Base-by-base conservation (phyloP, 2,888 invertebrate species). In the Anoplius nigerrimus region DNA sequence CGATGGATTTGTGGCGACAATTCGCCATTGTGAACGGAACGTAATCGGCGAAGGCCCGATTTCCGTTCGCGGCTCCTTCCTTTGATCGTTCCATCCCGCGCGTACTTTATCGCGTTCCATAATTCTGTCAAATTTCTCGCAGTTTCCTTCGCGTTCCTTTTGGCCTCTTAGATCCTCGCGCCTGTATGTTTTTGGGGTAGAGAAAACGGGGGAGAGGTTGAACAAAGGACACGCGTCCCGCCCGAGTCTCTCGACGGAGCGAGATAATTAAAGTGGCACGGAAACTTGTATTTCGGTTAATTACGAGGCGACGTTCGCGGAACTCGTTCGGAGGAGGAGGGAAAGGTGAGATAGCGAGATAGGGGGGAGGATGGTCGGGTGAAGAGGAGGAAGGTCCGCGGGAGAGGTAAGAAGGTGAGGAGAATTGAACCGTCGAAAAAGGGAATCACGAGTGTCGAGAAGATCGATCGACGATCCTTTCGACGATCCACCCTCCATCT, bases 381-480 rank as follows among this genome's bases (percentile, higher is more conserved):
- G n/a, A n/a, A 6, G 11, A 34, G 11, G 34, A 34, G 34, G 34
- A 1, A 11, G 34, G 34, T n/a, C 42, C 6, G 24, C 48, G 16
- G n/a, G n/a, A 48, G 18, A 4, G 48, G 48, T 4, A 18, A 20
- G 48, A 48, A 16, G 53, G 45, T 45, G 59, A 48, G 61, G 52
- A 58, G 11, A 20, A 58, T 48, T 42, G 55, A 62, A 54, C 52
- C 16, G 51, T 62, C 67, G 79, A 76, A 76, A 79, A 76, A 72
- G 74, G 71, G 71, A 76, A 66, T 75, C 67, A 65, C 66, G 70
- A 76, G 79, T 78, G 79, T 75, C 45, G 72, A 58, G 70, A 82
- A 82, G 82, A 81, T 81, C 78, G 78, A 82, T 82, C 77, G 82
- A 65, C 69, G 71, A 81, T 77, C 70, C 74, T 62, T 75, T 73